Percentiles rank a stretch among this genome's conserved stretches.
phyloP scores from a whole-genome alignment of 53 echinoderm and acorn worm species.

The Apostichopus leukothele region DNA sequence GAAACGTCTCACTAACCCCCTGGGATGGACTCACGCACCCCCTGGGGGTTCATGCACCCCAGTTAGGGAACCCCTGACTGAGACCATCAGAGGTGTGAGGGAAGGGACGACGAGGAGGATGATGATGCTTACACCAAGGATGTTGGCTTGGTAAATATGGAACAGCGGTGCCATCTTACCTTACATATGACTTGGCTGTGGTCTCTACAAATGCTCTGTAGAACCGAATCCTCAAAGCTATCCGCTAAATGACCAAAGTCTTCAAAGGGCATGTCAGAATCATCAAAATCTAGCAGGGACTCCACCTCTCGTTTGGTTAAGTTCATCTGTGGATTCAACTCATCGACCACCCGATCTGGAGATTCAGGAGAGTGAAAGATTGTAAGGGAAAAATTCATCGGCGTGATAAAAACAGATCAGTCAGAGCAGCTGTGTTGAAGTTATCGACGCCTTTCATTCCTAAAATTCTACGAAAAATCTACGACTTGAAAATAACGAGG shows the following conservation, averaged over 20 bases:
- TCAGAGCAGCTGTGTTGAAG: too few relatives aligned
- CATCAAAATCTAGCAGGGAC: constrained; percentile 91
- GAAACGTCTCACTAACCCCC: too few relatives aligned
- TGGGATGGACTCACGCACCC: too few relatives aligned
- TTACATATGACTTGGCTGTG: constrained; percentile 83
- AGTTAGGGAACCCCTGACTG: too few relatives aligned
- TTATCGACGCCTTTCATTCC: too few relatives aligned
- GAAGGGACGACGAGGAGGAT: too few relatives aligned
- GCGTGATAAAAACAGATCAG: neutral
- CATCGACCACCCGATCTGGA: constrained; percentile 98
- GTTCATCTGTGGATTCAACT: constrained; percentile 95
- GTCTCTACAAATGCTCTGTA: constrained; percentile 63
- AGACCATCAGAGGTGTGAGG: too few relatives aligned
- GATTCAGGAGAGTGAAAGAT: neutral
- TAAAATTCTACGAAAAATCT: too few relatives aligned
- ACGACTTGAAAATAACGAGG: too few relatives aligned
- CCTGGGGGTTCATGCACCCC: too few relatives aligned
- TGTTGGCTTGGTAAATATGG: too few relatives aligned
- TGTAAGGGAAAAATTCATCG: neutral
- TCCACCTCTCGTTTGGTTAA: constrained; percentile 97
- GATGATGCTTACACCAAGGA: too few relatives aligned
- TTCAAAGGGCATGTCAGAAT: constrained; percentile 91
- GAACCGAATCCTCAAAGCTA: constrained; percentile 60
- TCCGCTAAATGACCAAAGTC: constrained; percentile 83
- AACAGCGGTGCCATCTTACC: constrained; percentile 53